Evolutionary conservation across 2,113 vertebrate genomes (phyloP).

Genomic region (Sapajus apella): DNA sequence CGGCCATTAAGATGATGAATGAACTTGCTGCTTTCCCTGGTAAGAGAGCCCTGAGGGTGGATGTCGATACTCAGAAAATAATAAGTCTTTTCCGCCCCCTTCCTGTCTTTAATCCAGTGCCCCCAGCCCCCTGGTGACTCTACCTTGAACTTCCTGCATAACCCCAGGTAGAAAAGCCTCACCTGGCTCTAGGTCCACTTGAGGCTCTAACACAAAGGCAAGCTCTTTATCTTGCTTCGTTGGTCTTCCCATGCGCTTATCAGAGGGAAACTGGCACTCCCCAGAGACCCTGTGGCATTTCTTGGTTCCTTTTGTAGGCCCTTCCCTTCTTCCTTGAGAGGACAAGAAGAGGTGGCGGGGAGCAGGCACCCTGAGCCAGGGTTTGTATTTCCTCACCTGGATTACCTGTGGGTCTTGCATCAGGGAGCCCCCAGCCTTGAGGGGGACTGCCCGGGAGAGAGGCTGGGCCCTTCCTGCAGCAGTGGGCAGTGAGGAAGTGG

Average conservation of each 20-base stretch:
- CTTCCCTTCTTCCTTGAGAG: neutral
- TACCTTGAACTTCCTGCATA: slow-evolving; percentile 28
- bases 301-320: neutral
- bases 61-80: slow-evolving; percentile 22
- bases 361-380: neutral
- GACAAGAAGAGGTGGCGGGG: no score
- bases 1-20: slow-evolving; percentile 69
- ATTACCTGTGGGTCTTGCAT: neutral
- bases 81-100: slow-evolving; percentile 51
- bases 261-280: neutral
- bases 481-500: neutral
- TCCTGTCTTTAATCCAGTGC: slow-evolving; percentile 29
- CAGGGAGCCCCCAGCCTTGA: neutral
- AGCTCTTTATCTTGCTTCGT: neutral
- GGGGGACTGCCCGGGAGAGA: neutral
- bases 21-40: slow-evolving; percentile 38
- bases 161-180: neutral
- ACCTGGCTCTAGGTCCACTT: neutral
- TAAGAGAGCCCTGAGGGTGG: slow-evolving; percentile 57
- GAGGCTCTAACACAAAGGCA: neutral
- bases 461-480: neutral
- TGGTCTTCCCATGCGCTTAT: neutral
- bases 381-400: neutral
- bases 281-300: neutral
- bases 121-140: slow-evolving; percentile 27